A percentile compares a stretch with the other conserved stretches of the same genome.
These are phyloP conservation scores for Acipenser ruthenus DNA, from an alignment of 2,797 vertebrate species.

Conservation along the genomic window DNA sequence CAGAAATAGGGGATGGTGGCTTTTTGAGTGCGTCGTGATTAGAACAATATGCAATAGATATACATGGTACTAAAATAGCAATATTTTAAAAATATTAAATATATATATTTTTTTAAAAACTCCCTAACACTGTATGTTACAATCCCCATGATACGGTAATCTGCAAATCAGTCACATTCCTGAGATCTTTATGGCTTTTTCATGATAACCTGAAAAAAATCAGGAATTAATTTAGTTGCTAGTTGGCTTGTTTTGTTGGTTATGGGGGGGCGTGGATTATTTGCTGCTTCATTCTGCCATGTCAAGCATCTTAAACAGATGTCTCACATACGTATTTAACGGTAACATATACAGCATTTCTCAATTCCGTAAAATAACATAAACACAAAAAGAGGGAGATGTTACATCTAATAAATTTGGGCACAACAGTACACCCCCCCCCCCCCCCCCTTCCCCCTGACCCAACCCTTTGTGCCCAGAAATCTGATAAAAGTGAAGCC, in stretches of 20 bases:
- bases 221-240: not conserved
- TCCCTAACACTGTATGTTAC: conserved; percentile 28
- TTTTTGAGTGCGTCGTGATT: conserved; percentile 36
- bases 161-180: conserved; percentile 33
- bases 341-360: conserved; percentile 29
- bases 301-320: not conserved
- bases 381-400: too few relatives aligned
- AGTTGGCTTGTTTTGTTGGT: not conserved
- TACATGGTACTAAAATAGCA: conserved; percentile 56
- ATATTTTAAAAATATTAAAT: conserved; percentile 53
- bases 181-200: conserved; percentile 38
- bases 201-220: not conserved
- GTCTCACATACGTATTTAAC: not conserved
- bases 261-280: not conserved
- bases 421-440: too few relatives aligned
- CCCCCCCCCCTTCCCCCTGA: too few relatives aligned
- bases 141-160: conserved; percentile 35
- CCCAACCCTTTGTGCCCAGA: too few relatives aligned
- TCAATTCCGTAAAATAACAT: too few relatives aligned
- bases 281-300: not conserved
- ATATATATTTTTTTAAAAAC: conserved; percentile 34
- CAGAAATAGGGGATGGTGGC: conserved; percentile 14
- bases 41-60: conserved; percentile 32
- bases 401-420: too few relatives aligned
- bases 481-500: too few relatives aligned